Percentiles rank a stretch among this genome's conserved stretches.
These are phyloP conservation scores for Hydrocynus forskahlii DNA, from an alignment of 2,797 vertebrate genomes.

Conservation along the genomic window DNA sequence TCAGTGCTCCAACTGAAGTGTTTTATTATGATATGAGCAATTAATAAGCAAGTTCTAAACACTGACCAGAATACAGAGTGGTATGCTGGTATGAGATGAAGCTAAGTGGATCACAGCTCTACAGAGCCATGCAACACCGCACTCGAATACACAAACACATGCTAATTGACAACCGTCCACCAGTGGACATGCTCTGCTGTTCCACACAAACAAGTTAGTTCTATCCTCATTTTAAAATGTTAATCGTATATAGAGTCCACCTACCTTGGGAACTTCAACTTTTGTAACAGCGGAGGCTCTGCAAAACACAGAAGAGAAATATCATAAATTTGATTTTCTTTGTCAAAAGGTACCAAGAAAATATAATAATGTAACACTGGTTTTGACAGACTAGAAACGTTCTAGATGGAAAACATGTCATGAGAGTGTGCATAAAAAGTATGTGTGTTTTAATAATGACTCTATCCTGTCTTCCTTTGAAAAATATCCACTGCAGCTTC, in stretches of 20 bases:
- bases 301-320: slow-evolving; percentile 29
- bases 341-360: neutral
- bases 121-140: slow-evolving; percentile 4
- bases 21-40: no score
- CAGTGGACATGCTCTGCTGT: neutral
- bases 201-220: neutral
- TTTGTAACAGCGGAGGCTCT: slow-evolving; percentile 80
- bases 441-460: slow-evolving; percentile 3
- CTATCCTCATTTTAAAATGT: neutral
- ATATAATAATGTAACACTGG: neutral
- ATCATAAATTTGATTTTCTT: neutral
- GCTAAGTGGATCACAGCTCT: neutral
- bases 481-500: slow-evolving; percentile 12
- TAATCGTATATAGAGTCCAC: slow-evolving; percentile 51
- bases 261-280: slow-evolving; percentile 82
- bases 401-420: neutral
- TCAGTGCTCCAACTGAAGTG: no score
- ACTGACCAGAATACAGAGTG: neutral
- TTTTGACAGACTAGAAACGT: neutral
- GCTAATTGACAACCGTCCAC: slow-evolving; percentile 16
- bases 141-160: slow-evolving; percentile 37
- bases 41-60: neutral
- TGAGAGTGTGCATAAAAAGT: neutral
- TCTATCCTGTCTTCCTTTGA: slow-evolving; percentile 9
- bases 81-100: neutral